Conservation (phyloP, 2,113 vertebrate species). For the Odontesthes bonariensis region DNA sequence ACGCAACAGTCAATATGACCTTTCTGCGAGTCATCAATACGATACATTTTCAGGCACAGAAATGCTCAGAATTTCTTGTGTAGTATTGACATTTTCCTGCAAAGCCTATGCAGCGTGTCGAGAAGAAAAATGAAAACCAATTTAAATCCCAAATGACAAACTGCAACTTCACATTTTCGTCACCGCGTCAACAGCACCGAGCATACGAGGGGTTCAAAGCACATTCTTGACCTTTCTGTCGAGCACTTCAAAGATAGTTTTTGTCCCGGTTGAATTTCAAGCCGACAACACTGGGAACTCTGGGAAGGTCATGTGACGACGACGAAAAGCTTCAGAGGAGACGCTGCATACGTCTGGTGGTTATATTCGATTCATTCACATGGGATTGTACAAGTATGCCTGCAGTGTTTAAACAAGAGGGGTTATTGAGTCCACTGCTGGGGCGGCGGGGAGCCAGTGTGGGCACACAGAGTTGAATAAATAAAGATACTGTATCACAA, state of each 20-base stretch:
- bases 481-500: conserved; percentile 26
- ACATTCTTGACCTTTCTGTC: not conserved
- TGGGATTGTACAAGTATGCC: not conserved
- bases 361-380: conserved; percentile 1
- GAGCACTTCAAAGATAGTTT: not conserved
- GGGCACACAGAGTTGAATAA: not conserved
- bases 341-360: not conserved
- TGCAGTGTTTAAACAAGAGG: conserved; percentile 18
- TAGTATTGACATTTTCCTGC: not conserved
- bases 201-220: conserved; percentile 10
- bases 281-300: conserved; percentile 9
- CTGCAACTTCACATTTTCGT: not conserved
- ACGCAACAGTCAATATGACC: not conserved
- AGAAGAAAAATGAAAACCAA: not conserved
- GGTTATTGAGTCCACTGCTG: conserved; percentile 14
- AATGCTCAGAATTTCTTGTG: not conserved
- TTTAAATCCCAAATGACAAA: not conserved
- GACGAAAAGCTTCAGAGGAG: conserved; percentile 1
- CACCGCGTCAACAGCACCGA: not conserved
- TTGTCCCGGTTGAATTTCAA: not conserved
- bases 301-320: conserved; percentile 4
- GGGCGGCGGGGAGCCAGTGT: not conserved
- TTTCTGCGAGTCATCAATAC: not conserved
- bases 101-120: not conserved
- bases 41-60: not conserved